Evolutionary conservation across 2,888 invertebrate species (phyloP), one percentile per base, ranked within the genome.

Genomic region (Nasonovia ribisnigri): DNA sequence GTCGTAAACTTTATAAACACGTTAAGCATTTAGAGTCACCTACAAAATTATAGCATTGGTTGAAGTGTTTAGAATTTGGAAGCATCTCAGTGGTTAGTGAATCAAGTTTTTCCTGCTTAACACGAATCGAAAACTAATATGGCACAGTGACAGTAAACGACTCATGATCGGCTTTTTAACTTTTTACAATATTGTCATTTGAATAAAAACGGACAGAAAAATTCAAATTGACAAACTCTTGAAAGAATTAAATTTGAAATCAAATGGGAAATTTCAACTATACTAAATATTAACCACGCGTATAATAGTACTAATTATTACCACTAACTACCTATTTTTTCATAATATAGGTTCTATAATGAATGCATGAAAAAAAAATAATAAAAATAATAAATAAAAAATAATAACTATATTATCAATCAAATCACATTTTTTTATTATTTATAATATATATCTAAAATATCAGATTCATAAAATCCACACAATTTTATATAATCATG

Each of bases 41-140:
- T 48, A 46, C 6, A 20, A 16, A 87, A 48, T 51, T 16, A 87
- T 87, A 87, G 29, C n/a, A n/a, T 29, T n/a, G 11, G n/a, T 86
- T 87, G n/a, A 43, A 29, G 88, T 57, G 43, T 57, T 89, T 43
- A 16, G 57, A 89, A 60, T 57, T 89, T 43, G 29, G 57, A 89
- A 60, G 26, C 0, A 43, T 29, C 29, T 88, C 42, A 89, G 16
- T 43, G n/a, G 57, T 46, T 42, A 60, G 43, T 16, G 29, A 60
- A 89, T 89, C 29, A 26, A 60, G 3, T 51, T 89, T 60, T 60
- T 42, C 43, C 57, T 89, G 57, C n/a, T 43, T 88, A 43, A 88
- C 26, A 26, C 26, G 42, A 57, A 48, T 48, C n/a, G 36, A 51
- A 51, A 20, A 88, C n/a, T 51, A 20, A 0, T 20, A 20, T 20